phyloP scores from a whole-genome alignment of 2,888 invertebrate genomes.

The Macrosoma leucophasiata region DNA sequence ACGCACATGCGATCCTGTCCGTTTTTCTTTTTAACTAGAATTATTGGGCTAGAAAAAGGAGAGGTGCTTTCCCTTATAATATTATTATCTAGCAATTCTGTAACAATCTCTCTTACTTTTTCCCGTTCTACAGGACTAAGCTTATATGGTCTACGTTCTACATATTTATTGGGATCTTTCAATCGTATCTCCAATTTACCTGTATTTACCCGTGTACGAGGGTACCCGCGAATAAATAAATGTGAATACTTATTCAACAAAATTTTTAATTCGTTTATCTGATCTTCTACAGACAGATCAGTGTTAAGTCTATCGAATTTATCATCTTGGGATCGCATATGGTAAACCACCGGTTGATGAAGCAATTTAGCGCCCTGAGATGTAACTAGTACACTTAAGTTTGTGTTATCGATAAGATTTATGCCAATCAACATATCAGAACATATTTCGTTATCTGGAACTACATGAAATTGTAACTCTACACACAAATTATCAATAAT shows the following conservation, averaged over 20 bases:
- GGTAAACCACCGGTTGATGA: conserved; percentile 15
- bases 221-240: neutral
- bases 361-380: conserved; percentile 17
- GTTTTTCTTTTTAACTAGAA: conserved; percentile 27
- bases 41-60: conserved; percentile 28
- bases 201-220: conserved; percentile 11
- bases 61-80: conserved; percentile 23
- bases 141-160: no score
- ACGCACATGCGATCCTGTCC: conserved; percentile 28
- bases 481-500: conserved; percentile 19
- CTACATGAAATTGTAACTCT: conserved; percentile 26
- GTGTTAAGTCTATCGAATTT: conserved; percentile 24
- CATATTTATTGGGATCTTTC: conserved; percentile 20
- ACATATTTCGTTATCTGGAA: conserved; percentile 22
- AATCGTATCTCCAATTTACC: conserved; percentile 21
- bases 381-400: conserved; percentile 18
- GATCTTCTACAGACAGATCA: conserved; percentile 19
- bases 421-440: conserved; percentile 21
- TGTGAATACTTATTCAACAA: conserved; percentile 14
- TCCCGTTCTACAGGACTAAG: conserved; percentile 25
- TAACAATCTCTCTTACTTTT: conserved; percentile 24
- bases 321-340: conserved; percentile 11
- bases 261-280: conserved; percentile 17
- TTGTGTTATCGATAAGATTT: conserved; percentile 21
- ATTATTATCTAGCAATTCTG: conserved; percentile 24